Base-by-base conservation (phyloP, 2,888 invertebrate genomes). In the Limenitis camilla region DNA sequence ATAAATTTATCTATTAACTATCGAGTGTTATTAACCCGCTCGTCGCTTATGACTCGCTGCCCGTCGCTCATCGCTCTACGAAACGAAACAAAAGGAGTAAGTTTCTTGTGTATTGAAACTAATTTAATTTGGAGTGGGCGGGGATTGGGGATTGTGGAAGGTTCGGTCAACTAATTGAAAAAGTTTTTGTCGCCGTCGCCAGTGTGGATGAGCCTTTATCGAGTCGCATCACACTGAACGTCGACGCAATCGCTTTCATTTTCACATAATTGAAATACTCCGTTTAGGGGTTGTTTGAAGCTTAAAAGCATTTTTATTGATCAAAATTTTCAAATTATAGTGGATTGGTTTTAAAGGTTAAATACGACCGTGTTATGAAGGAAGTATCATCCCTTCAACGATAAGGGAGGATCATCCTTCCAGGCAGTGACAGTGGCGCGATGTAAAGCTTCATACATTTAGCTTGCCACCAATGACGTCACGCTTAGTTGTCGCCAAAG, bases 81-180 rank as follows among this genome's bases (percentile, higher is more conserved):
- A 31, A 42, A 43, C 43, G 38, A 41, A 56, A 52, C 49, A 55
- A 57, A 52, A 57, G 49, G 46, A 54, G 55, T 50, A 51, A 56
- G 48, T 53, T 50, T 40, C 56, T 53, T 63, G 64, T 63, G 64
- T 65, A 63, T 61, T 62, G 65, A 71, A 80, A 79, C 81, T 81
- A 80, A 82, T 81, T 80, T 74, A 80, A 81, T 81, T 80, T 72
- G 19, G 27, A 31, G 28, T 67, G 74, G 73, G 67, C 63, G 66
- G 69, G 59, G 61, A 65, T 59, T 60, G 58, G 55, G 57, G 63
- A 57, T 60, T 59, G 59, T 50, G 60, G 53, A 62, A 52, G 67
- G 66, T 67, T 64, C 61, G 69, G 76, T 70, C 76, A 73, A 70
- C 79, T 83, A 83, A 83, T 83, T 81, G 81, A 76, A 83, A 83